Evolutionary conservation across 1,140 invertebrate species (phyloP).

Genomic region (Anadara kagoshimensis): DNA sequence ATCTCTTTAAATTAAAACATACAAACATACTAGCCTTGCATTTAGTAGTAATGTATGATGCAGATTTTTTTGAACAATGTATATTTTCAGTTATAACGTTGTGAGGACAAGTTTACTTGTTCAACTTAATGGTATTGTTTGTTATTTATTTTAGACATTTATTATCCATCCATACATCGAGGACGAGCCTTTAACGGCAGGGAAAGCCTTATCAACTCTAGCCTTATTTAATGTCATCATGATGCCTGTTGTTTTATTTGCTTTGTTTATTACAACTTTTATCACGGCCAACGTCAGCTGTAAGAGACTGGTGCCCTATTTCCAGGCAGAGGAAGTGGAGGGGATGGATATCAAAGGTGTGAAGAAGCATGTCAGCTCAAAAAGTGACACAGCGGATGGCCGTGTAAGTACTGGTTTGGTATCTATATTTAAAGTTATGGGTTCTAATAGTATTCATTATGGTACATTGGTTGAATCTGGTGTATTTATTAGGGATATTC

Average conservation of each 20-base stretch:
- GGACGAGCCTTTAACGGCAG: constrained; percentile 78
- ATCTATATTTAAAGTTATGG: too few relatives aligned
- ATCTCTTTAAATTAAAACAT: too few relatives aligned
- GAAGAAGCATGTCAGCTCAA: too few relatives aligned
- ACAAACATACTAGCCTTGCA: too few relatives aligned
- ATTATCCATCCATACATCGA: constrained; percentile 70
- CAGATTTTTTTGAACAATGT: too few relatives aligned
- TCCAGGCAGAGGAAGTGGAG: constrained; percentile 60
- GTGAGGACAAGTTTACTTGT: too few relatives aligned
- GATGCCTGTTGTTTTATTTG: constrained; percentile 94
- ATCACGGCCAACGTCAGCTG: constrained; percentile 85
- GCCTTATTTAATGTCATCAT: constrained; percentile 97
- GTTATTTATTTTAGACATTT: constrained; percentile 72
- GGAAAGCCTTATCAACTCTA: constrained; percentile 90
- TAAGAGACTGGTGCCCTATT: constrained; percentile 70
- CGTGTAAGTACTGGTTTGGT: not conserved
- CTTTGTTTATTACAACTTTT: constrained; percentile 95
- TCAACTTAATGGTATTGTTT: too few relatives aligned
- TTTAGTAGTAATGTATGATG: too few relatives aligned
- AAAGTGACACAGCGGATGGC: not conserved
- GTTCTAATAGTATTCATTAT: too few relatives aligned
- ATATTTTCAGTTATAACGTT: too few relatives aligned
- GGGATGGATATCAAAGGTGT: constrained; percentile 70
- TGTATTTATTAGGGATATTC: too few relatives aligned
- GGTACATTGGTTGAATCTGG: too few relatives aligned